Evolutionary conservation across 2,888 invertebrate genomes (phyloP), one percentile per base, ranked within the genome.

Genomic region (Bellardia pandia): DNA sequence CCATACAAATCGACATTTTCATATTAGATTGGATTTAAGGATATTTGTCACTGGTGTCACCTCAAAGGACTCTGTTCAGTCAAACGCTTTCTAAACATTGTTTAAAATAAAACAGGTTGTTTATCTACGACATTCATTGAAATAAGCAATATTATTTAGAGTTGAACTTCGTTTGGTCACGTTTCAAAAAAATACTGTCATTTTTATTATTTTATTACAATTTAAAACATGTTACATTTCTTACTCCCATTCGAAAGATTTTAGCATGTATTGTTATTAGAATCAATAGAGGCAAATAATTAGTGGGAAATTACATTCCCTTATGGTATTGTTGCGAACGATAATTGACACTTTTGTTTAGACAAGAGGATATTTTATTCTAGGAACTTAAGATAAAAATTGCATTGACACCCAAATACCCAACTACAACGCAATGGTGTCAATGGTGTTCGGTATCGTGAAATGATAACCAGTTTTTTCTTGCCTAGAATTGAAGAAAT

Each of bases 21-120:
- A 42, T 66, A 42, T 42, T 42, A 45, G 13, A 64, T 56, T 56
- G 33, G 14, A 0, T 60, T 58, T 66, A 66, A 40, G 11, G 5
- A 23, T 11, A 64, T 64, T 64, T 64, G 40, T 40, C 40, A 64
- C 40, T 40, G 40, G 62, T 64, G 9, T 45, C 13, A 14, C 66
- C 45, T 42, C 33, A 60, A 56, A 56, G 56, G 56, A 23, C 23
- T 23, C 23, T 9, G 3, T 16, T 3, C 62, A 33, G 13, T 33
- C 5, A 33, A 13, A 30, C 33, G 14, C 14, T 5, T 30, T 56
- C 23, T 23, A 1, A 23, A 23, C 23, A 23, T 23, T 23, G 23
- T 23, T 23, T 23, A 23, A 56, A 56, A 2, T 56, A 60, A 13
- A 13, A 16, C 66, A 45, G 66, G 42, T 42, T 66, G 13, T 66